phyloP scores from a whole-genome alignment of 2,888 invertebrate genomes.

The Platynereis dumerilii region DNA sequence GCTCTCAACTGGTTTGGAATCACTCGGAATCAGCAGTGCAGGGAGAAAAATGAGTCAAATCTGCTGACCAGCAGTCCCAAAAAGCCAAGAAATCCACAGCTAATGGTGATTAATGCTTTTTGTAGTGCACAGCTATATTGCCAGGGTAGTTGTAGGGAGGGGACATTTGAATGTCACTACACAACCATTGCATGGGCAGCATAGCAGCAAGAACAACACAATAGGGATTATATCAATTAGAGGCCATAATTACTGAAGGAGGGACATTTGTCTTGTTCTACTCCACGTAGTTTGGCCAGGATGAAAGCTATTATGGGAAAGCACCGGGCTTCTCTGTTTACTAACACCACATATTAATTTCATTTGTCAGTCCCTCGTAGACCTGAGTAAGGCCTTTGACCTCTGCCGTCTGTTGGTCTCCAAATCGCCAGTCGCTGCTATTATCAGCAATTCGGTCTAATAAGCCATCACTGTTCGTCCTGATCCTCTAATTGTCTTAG shows the following conservation, averaged over 20 bases:
- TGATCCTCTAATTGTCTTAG: no score
- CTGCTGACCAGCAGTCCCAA: no score
- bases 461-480: no score
- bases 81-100: background rate
- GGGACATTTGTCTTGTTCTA: constrained; percentile 1
- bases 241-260: background rate
- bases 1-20: no score
- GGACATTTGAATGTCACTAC: background rate
- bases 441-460: no score
- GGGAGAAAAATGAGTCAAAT: no score
- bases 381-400: constrained; percentile 1
- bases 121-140: constrained; percentile 2
- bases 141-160: background rate
- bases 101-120: constrained; percentile 4
- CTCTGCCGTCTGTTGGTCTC: background rate
- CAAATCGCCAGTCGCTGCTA: no score
- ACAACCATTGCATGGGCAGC: background rate
- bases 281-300: no score
- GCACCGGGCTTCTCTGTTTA: background rate
- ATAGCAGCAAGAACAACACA: background rate
- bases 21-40: no score
- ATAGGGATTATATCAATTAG: constrained; percentile 8
- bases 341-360: constrained; percentile 7
- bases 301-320: no score
- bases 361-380: constrained; percentile 3